phyloP scores from a whole-genome alignment of 2,113 vertebrate species.

The Sapajus apella region DNA sequence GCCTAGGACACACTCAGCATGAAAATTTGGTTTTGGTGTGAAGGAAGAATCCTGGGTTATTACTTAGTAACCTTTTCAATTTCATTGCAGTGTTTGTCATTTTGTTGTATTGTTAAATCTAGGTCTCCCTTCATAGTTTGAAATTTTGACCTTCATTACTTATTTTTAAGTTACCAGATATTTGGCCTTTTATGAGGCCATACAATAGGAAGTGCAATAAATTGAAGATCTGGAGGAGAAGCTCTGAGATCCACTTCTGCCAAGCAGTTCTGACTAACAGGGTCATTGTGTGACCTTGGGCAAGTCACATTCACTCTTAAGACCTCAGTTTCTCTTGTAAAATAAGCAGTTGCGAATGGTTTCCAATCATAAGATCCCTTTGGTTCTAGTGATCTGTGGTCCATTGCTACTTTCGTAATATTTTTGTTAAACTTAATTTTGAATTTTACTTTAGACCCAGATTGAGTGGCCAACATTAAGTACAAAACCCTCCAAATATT shows the following conservation, averaged over 20 bases:
- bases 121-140: background rate
- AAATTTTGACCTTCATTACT: background rate
- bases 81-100: background rate
- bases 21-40: background rate
- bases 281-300: background rate
- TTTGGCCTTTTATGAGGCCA: background rate
- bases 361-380: background rate
- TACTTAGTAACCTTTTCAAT: background rate
- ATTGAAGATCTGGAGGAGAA: background rate
- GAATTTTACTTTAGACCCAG: constrained; percentile 15
- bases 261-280: background rate
- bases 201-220: fast-evolving
- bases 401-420: background rate
- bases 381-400: background rate
- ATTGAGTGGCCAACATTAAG: background rate
- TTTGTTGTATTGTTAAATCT: background rate
- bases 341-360: background rate
- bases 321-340: background rate
- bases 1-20: constrained; percentile 22
- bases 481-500: background rate
- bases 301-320: background rate
- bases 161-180: background rate
- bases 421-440: constrained; percentile 33
- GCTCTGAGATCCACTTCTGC: background rate
- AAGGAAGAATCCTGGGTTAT: background rate